Evolutionary conservation across 2,797 vertebrate genomes (phyloP).

Genomic region (Halcyon smyrnensis): DNA sequence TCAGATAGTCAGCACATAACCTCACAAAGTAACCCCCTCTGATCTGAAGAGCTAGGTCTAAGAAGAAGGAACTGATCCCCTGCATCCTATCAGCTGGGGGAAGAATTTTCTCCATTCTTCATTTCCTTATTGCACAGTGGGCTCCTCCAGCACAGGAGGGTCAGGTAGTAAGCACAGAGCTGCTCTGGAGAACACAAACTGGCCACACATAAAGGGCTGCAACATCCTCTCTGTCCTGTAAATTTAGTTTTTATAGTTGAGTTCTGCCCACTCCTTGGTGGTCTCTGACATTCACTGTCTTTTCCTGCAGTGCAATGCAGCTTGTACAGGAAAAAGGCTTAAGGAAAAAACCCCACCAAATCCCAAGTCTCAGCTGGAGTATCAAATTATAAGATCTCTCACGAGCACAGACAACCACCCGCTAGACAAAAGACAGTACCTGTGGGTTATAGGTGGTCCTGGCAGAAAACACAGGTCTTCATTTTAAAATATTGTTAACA

Average conservation of each 20-base stretch:
- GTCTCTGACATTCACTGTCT: not conserved
- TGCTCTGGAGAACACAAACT: not conserved
- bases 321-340: not conserved
- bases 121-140: not conserved
- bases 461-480: not conserved
- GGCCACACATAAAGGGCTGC: not conserved
- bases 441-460: not conserved
- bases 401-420: not conserved
- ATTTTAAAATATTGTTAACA: not conserved
- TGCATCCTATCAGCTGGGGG: not conserved
- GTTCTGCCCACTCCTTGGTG: not conserved
- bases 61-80: not conserved
- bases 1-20: not conserved
- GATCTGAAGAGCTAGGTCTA: not conserved
- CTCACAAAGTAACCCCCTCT: not conserved
- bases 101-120: not conserved
- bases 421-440: not conserved
- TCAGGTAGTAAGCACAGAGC: not conserved
- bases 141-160: not conserved
- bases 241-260: not conserved
- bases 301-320: not conserved
- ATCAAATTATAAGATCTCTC: not conserved
- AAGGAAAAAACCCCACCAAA: not conserved
- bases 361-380: not conserved
- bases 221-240: not conserved